Evolutionary conservation across 2,113 vertebrate species (phyloP), one percentile per base, ranked within the genome.

Genomic region (Marmota flaviventris): DNA sequence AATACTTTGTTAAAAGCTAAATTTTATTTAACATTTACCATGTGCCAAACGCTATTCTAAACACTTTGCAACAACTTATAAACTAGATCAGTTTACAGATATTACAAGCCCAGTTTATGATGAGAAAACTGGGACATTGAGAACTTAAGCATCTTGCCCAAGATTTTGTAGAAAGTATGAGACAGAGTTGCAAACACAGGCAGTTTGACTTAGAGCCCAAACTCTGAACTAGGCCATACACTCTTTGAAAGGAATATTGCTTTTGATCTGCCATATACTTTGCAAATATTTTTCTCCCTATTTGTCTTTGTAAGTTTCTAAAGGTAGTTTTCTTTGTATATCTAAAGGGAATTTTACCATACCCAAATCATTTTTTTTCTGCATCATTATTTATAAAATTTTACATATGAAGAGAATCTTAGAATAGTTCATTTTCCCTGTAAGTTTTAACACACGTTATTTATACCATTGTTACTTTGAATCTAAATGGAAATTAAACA

Each of bases 311-410:
- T 90, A 53, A 94, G 77, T 78, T 82, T 94, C 32, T 97, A 42
- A 42, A 67, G 22, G 5, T 73, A 85, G 29, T 81, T 95, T 93
- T 93, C 56, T 87, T 78, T 91, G 18, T 76, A 16, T 91, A 22
- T 76, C 4, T 87, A 13, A 8, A 75, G 25, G n/a, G 24, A 87
- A 79, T 89, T 91, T 92, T 76, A 85, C 25, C 29, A 70, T 51
- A 58, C 86, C 42, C 32, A 81, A 85, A 70, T 89, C 39, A 73
- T 88, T 58, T 58, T 69, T 5, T 53, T 86, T 63, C 18, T 90
- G 9, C n/a, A 72, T 94, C 22, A 85, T 89, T 91, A 63, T 87
- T 94, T 95, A 48, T 95, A 70, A 94, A 91, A 89, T 81, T 88
- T 61, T 88, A 25, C 67, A 45, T 51, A 39, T 85, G 78, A 79